Percentiles rank a stretch among this genome's conserved stretches.
Evolutionary conservation across 2,888 invertebrate species (phyloP).

Genomic region (Galeopsomyia nigrocyanea): DNA sequence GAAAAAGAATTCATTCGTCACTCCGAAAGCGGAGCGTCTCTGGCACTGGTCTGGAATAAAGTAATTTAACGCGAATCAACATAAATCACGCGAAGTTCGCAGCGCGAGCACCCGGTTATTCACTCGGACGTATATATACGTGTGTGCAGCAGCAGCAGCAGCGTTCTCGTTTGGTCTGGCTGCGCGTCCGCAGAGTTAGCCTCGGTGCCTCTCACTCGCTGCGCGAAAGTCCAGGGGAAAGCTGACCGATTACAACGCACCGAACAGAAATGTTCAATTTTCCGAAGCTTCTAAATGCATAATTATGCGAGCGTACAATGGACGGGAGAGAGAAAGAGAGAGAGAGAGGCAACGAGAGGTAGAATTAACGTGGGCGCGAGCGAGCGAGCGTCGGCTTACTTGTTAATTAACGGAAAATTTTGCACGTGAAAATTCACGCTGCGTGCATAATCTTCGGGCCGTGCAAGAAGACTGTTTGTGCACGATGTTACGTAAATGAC

Average conservation of each 20-base stretch:
- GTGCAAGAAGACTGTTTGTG: slow-evolving; percentile 8
- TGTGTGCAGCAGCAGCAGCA: too few relatives aligned
- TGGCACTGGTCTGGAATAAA: slow-evolving; percentile 52
- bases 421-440: slow-evolving; percentile 11
- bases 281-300: slow-evolving; percentile 50
- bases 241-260: slow-evolving; percentile 52
- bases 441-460: slow-evolving; percentile 23
- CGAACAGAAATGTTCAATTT: slow-evolving; percentile 56
- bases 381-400: slow-evolving; percentile 16
- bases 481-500: background rate
- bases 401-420: slow-evolving; percentile 40
- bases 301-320: slow-evolving; percentile 24
- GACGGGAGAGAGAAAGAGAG: background rate
- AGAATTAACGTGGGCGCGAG: slow-evolving; percentile 9
- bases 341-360: background rate
- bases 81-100: slow-evolving; percentile 56
- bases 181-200: slow-evolving; percentile 32
- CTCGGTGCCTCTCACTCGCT: background rate
- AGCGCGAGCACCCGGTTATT: slow-evolving; percentile 29
- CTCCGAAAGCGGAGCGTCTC: slow-evolving; percentile 48
- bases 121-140: slow-evolving; percentile 32
- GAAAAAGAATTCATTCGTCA: slow-evolving; percentile 6
- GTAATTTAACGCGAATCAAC: slow-evolving; percentile 62
- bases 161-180: slow-evolving; percentile 45
- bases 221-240: background rate